Base-by-base conservation (phyloP, 2,113 vertebrate genomes). In the Gyps fulvus region DNA sequence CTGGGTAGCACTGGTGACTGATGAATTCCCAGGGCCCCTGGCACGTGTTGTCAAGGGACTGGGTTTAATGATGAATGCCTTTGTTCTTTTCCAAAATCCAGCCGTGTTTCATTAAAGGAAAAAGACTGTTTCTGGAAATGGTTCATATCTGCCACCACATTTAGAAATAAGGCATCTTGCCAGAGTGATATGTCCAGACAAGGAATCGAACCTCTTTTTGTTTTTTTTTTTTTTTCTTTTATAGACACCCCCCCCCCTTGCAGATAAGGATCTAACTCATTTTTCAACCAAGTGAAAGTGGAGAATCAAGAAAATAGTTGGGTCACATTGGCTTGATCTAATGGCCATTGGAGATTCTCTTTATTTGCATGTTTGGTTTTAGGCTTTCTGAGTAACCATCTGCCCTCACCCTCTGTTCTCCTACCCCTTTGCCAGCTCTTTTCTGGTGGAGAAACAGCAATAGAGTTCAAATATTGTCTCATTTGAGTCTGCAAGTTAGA, bases 81-180 rank as follows among this genome's bases (percentile, higher is more conserved):
- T 74, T 91, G 94, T 79, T 69, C 10, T 7, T 92, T 87, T 95
- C 67, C 59, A 69, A 92, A 94, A 93, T 92, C n/a, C 43, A 87
- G 23, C 19, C 65, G 47, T 92, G 16, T 67, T 82, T 74, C 43
- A 72, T 23, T 7, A 76, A 95, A 88, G 65, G 45, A 49, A 85
- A 83, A 83, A 90, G 27, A 27, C 26, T 82, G 3, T 54, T 32
- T 59, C 55, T 72, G 52, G 69, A 91, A 93, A 72, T 25, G 23
- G 50, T 47, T 93, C 22, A 8, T 81, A 27, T 47, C 38, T 70
- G 38, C 45, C 72, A 29, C 21, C 40, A 31, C 19, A 54, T 78
- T 38, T 70, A 63, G 23, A 91, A 70, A 93, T 31, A 85, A 65
- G 17, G 8, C 8, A 16, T 71, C 77, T 69, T 57, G 13, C 17